Evolutionary conservation across 2,888 invertebrate genomes (phyloP).

Genomic region (Tholera decimalis): DNA sequence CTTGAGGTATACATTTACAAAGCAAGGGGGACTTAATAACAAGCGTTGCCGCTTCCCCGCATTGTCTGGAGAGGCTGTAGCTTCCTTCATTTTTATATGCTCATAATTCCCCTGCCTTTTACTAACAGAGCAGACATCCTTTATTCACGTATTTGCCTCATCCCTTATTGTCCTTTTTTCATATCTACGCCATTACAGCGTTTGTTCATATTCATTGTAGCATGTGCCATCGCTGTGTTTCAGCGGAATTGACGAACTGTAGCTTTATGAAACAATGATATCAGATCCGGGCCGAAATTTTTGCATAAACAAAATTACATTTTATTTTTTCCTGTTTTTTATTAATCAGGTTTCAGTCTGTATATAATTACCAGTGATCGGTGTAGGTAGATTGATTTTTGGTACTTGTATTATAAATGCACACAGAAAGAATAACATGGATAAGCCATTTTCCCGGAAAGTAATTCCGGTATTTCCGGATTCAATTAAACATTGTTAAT

Average conservation of each 20-base stretch:
- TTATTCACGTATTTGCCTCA: slow-evolving; percentile 78
- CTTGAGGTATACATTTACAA: slow-evolving; percentile 68
- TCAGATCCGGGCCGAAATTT: slow-evolving; percentile 20
- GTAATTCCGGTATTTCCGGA: too few species aligned
- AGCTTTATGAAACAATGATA: slow-evolving; percentile 46
- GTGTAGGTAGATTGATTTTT: too few species aligned
- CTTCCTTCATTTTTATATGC: slow-evolving; percentile 76
- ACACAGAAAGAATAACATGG: too few species aligned
- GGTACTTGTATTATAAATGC: too few species aligned
- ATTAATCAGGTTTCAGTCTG: slow-evolving; percentile 5
- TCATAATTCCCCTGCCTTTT: slow-evolving; percentile 78
- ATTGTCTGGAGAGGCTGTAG: slow-evolving; percentile 71
- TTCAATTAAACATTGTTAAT: too few species aligned
- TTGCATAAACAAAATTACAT: slow-evolving; percentile 28
- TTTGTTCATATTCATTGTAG: slow-evolving; percentile 72
- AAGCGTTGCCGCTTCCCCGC: slow-evolving; percentile 67
- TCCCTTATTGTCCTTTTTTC: slow-evolving; percentile 81
- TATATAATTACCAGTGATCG: slow-evolving; percentile 1
- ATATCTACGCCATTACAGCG: slow-evolving; percentile 77
- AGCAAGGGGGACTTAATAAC: slow-evolving; percentile 73
- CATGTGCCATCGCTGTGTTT: slow-evolving; percentile 56
- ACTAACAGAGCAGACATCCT: slow-evolving; percentile 73
- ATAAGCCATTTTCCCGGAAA: too few species aligned
- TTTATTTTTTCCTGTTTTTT: slow-evolving; percentile 15
- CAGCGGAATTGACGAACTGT: slow-evolving; percentile 58